Evolutionary conservation across 2,797 vertebrate genomes (phyloP).

Genomic region (Falco novaeseelandiae): DNA sequence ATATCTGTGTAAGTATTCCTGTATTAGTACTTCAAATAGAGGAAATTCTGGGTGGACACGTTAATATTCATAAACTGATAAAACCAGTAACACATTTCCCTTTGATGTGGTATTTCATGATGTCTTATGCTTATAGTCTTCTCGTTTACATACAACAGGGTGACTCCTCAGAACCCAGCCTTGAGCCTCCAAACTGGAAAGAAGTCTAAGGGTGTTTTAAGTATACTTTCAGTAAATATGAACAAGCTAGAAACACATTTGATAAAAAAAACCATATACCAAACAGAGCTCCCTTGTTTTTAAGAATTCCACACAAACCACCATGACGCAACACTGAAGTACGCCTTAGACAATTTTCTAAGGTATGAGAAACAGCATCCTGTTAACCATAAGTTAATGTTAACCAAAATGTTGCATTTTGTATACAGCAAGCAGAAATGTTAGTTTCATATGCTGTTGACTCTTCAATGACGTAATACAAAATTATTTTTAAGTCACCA

Average conservation of each 20-base stretch:
- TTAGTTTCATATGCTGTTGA: too few relatives aligned
- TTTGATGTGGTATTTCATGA: background rate
- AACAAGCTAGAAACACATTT: background rate
- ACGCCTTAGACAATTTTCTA: background rate
- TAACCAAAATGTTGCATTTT: background rate
- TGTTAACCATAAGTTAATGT: background rate
- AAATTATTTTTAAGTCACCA: background rate
- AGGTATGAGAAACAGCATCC: background rate
- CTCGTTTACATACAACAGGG: background rate
- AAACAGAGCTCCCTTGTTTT: background rate
- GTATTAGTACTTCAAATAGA: background rate
- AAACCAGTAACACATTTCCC: background rate
- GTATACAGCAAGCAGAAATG: background rate
- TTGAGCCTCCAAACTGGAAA: background rate
- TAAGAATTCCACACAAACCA: background rate
- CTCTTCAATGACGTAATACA: background rate
- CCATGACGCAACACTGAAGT: conserved; percentile 32
- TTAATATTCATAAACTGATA: background rate
- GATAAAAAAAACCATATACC: background rate
- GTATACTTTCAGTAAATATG: background rate
- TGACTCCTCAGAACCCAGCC: background rate
- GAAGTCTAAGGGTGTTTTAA: background rate
- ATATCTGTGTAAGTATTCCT: background rate
- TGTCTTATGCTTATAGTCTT: background rate
- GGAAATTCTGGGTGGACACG: background rate